phyloP scores from a whole-genome alignment of 2,888 invertebrate genomes.

The Megastigmus dorsalis region DNA sequence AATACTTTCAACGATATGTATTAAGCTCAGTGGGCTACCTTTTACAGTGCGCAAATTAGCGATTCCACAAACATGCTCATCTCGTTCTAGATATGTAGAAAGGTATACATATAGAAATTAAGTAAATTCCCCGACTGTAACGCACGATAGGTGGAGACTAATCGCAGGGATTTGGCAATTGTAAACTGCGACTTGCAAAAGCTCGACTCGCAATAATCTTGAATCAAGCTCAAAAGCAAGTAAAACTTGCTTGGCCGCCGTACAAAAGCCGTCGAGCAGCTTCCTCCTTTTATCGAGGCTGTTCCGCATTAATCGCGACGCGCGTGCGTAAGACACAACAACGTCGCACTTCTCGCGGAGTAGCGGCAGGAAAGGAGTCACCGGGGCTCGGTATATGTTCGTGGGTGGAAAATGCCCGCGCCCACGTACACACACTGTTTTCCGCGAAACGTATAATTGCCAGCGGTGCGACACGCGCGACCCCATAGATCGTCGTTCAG shows the following conservation, averaged over 20 bases:
- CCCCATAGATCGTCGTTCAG: too few relatives aligned
- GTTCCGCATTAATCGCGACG: not conserved
- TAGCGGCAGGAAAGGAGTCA: too few relatives aligned
- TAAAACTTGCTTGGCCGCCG: too few relatives aligned
- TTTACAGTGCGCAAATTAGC: too few relatives aligned
- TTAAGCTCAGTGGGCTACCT: too few relatives aligned
- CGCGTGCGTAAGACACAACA: not conserved
- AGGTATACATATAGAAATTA: not conserved
- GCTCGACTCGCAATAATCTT: not conserved
- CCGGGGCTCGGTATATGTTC: too few relatives aligned
- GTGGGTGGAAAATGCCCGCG: too few relatives aligned
- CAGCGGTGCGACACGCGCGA: not conserved
- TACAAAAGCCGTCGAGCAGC: not conserved
- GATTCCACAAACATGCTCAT: too few relatives aligned
- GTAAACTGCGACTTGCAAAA: not conserved
- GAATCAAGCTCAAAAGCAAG: too few relatives aligned
- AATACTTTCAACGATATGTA: too few relatives aligned
- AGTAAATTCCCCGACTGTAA: not conserved
- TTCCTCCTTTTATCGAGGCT: not conserved
- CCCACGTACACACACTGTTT: constrained; percentile 11
- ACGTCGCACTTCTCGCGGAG: not conserved
- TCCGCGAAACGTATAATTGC: constrained; percentile 17
- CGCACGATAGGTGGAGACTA: too few relatives aligned
- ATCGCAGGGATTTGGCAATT: too few relatives aligned
- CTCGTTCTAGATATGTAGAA: not conserved